Base-by-base conservation (phyloP, 2,888 invertebrate genomes). In the Eilema griseolum region DNA sequence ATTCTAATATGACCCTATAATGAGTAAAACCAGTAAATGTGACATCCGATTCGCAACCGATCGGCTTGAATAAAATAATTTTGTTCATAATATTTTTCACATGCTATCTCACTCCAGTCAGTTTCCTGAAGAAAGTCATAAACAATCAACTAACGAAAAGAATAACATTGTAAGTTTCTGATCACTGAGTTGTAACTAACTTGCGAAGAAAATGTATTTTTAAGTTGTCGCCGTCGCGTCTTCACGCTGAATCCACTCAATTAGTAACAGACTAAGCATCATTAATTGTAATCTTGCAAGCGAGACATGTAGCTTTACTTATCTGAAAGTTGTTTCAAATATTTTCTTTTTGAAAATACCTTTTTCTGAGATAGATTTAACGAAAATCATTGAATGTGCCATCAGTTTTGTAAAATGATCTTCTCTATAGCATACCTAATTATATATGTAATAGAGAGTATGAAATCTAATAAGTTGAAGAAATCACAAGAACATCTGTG, bases 171-270 rank as follows among this genome's bases (percentile, higher is more conserved):
- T 69, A 67, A 63, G 85, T 80, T 81, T 56, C 77, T 71, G 79
- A 72, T 83, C 84, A 84, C 80, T 84, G 85, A 83, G 78, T 84
- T 82, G 88, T 86, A 82, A 85, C 88, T 89, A 90, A 92, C 82
- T 85, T 83, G 84, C 84, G 85, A 88, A 89, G 90, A 88, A 90
- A 93, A 93, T 92, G 91, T 92, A 90, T 91, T 92, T 92, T 92
- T 92, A 92, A 93, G 89, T 88, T 86, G 92, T 88, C 92, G 91
- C 90, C 91, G 92, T 90, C 92, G 85, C 87, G 91, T 86, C 92
- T 89, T 88, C 84, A 82, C 85, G 77, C 83, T 87, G 85, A 86
- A 88, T 89, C 86, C 90, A 89, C 89, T 91, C 91, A 93, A 92
- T 93, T 93, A 93, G 89, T 85, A 86, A 81, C 82, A 83, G 83